Base-by-base conservation (phyloP, 2,113 vertebrate species). In the Notothenia coriiceps region DNA sequence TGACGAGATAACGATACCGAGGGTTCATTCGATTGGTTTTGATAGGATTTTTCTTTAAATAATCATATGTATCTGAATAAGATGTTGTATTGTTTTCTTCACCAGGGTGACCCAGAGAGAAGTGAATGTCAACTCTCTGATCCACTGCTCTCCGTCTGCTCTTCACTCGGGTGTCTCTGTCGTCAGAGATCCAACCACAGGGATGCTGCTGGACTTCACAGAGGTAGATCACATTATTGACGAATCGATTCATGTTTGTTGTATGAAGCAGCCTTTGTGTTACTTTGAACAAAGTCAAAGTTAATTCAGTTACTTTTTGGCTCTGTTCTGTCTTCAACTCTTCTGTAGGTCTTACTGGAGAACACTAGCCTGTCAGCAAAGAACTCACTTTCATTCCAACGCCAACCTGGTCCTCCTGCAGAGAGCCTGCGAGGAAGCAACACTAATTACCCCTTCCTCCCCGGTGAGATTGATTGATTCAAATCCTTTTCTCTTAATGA, bases 401-500 rank as follows among this genome's bases (percentile, higher is more conserved):
- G 97, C 2, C 96, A 96, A 2, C 97, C 97, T 0, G 97, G 95
- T 2, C 96, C 96, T 9, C 93, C 88, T 0, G 91, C 96, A 29
- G 96, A 98, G 85, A 96, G 96, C 51, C 92, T 98, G 1, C 87
- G 95, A 89, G 97, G 97, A 70, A 97, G 96, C 75, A 96, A 95
- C 79, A 97, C 96, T 35, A 96, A 96, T 80, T 97, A 96, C 70
- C 97, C 97, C 4, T 97, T 97, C 79, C 95, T 96, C 83, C 97
- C 97, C 13, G 97, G 97, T 97, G 82, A 87, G 73, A 60, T 22
- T 6, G 6, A 72, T 44, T 55, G 0, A 43, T 62, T 43, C 14
- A 62, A 54, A 68, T 1, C 17, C 18, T 51, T 55, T 64, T 35
- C 43, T 12, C 2, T 22, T 20, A 1, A 56, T 50, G 68, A 63